Base-by-base conservation (phyloP, 2,888 invertebrate genomes). In the Strigamia maritima region DNA sequence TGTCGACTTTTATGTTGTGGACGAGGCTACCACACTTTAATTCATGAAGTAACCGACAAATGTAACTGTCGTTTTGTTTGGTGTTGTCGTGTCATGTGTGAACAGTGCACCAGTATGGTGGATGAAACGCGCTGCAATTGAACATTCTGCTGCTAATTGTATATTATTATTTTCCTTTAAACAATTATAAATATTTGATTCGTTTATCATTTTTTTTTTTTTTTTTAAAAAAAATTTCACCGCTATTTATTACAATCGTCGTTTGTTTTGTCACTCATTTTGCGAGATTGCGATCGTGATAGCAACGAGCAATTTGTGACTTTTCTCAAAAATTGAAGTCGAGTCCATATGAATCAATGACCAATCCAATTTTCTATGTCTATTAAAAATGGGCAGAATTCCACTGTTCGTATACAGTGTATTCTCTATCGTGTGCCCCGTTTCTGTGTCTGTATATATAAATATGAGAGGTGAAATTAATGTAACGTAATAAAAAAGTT, bases 31-130 rank as follows among this genome's bases (percentile, higher is more conserved):
- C 93, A 94, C 85, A 95, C 94, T 6, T 87, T 93, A 79, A 91
- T 94, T 1, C 89, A 91, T 49, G 92, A 94, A 83, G 92, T 94
- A 80, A 92, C 92, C 83, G 94, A 94, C 85, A 94, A 95, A 86
- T 95, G 95, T 87, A 91, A 92, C 84, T 95, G 95, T 86, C 91
- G 92, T 82, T 95, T 95, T 85, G 93, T 94, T 80, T 95, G 95
- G 95, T 95, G 95, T 87, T 95, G 95, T 87, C 90, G 91, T 82
- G 95, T 95, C 1, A 91, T 92, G 83, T 95, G 95, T 87, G 92
- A 94, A 84, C 89, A 91, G 81, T 95, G 95, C 86, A 90, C 91
- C 82, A 91, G 90, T 83, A 91, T 91, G 84, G 90, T 91, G 82
- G 94, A 94, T 84, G 93, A 94, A 84, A 93, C 94, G 85, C 92